A percentile compares a stretch with the other conserved stretches of the same genome.
Conservation (phyloP, 92 coral and sea anemone species). For the Nematostella vectensis region DNA sequence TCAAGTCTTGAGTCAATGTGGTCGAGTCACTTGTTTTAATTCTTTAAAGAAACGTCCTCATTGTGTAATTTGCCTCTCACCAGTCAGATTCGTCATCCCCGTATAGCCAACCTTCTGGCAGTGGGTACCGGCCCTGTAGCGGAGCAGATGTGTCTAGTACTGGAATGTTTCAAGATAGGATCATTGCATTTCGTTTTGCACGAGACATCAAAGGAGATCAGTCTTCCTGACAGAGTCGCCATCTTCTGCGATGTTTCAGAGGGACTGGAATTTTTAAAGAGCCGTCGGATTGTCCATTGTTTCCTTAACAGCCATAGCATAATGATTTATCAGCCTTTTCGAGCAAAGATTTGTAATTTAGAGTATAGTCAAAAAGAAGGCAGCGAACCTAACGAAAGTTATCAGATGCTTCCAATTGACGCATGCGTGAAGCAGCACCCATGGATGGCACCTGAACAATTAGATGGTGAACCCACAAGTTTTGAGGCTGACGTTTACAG, state of each 20-base stretch:
- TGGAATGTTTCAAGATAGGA: slow-evolving; percentile 62
- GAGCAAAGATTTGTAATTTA: slow-evolving; percentile 58
- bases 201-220: slow-evolving; percentile 42
- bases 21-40: too few relatives aligned
- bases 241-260: slow-evolving; percentile 60
- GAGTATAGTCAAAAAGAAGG: slow-evolving; percentile 53
- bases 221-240: slow-evolving; percentile 32
- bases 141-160: slow-evolving; percentile 42
- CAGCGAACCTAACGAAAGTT: background rate
- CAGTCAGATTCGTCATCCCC: slow-evolving; percentile 79
- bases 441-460: slow-evolving; percentile 78
- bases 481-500: slow-evolving; percentile 58
- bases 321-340: slow-evolving; percentile 24
- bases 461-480: slow-evolving; percentile 38
- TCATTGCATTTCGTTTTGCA: slow-evolving; percentile 56
- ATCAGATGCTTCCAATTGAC: background rate
- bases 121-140: slow-evolving; percentile 48
- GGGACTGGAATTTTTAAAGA: slow-evolving; percentile 67
- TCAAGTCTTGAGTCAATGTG: too few relatives aligned
- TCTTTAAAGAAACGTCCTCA: too few relatives aligned
- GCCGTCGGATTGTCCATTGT: slow-evolving; percentile 56
- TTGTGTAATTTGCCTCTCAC: too few relatives aligned
- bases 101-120: slow-evolving; percentile 67
- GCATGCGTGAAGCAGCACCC: slow-evolving; percentile 27
- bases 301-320: slow-evolving; percentile 71